These are phyloP conservation scores for Rhadinocentrus ornatus DNA, from an alignment of 2,797 vertebrate species.

Conservation along the genomic window DNA sequence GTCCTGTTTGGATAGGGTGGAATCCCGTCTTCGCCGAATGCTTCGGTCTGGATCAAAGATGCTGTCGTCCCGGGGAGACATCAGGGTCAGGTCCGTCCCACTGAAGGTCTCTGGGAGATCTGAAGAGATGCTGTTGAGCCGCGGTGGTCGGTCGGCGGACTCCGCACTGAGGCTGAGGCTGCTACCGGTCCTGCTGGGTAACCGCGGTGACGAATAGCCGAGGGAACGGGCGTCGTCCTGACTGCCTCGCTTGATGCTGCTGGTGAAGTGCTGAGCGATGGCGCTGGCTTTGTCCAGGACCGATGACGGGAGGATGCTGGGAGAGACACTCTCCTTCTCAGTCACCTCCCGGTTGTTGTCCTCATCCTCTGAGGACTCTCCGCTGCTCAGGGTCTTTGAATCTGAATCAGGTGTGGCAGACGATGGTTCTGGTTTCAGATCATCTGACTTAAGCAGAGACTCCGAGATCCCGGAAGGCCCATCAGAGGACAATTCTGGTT, in stretches of 20 bases:
- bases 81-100: conserved; percentile 34
- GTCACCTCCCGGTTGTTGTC: conserved; percentile 70
- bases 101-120: conserved; percentile 51
- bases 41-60: conserved; percentile 60
- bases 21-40: conserved; percentile 77
- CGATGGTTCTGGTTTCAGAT: conserved; percentile 4
- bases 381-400: conserved; percentile 84
- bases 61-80: conserved; percentile 67
- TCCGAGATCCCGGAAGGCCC: neutral
- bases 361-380: conserved; percentile 79
- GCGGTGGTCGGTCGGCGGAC: conserved; percentile 50
- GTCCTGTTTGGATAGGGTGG: conserved; percentile 86
- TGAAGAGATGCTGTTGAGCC: conserved; percentile 35
- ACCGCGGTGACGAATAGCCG: conserved; percentile 70
- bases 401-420: conserved; percentile 37
- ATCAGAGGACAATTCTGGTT: conserved; percentile 13
- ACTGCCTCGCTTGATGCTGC: conserved; percentile 79
- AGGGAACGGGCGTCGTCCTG: conserved; percentile 77
- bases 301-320: conserved; percentile 90
- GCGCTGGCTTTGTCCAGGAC: conserved; percentile 89
- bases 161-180: conserved; percentile 80
- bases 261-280: conserved; percentile 87
- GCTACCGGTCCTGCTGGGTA: conserved; percentile 81
- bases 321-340: conserved; percentile 2
- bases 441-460: conserved; percentile 6